Evolutionary conservation across 2,113 vertebrate species (phyloP), one percentile per base, ranked within the genome.

Genomic region (Butorides virescens): DNA sequence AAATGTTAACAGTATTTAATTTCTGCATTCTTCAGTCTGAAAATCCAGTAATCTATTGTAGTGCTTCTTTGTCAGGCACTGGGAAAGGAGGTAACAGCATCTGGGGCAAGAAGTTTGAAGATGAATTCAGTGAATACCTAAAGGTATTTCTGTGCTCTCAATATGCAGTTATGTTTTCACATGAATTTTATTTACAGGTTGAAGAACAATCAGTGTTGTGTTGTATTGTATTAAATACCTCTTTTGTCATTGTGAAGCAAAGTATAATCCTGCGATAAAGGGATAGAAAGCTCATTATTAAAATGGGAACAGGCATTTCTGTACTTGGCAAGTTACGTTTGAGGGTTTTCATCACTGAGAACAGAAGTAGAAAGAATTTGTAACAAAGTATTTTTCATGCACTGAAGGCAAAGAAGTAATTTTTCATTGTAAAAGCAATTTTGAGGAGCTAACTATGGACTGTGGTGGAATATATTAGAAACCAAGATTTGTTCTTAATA

Each of bases 51-150:
- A 78, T 82, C 21, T 59, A 0, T 62, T 81, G 21, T 80, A n/a
- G 26, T 93, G 20, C 30, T 96, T 95, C 23, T 93, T 77, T 55
- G 56, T 19, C 74, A 99, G 99, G 99, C 18, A 99, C 99, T 7
- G 99, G 99, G 44, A 99, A 99, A 98, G 99, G 99, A 94, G 99
- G 99, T 76, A 99, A 97, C 47, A 99, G 99, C 96, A 99, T 99
- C 94, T 99, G 99, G 99, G 99, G 99, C 65, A 98, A 98, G 92
- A 99, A 99, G 79, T 99, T 99, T 97, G 99, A 99, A 96, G 99
- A 99, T 76, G 99, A 99, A 95, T 99, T 98, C 94, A 99, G 99
- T 92, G 99, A 99, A 98, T 99, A 99, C 95, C 96, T 99, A 29
- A 99, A 99, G 98, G 99, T 99, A 97, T 97, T 86, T 95, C 44